Evolutionary conservation across 2,113 vertebrate genomes (phyloP).

Genomic region (Pseudopipra pipra): DNA sequence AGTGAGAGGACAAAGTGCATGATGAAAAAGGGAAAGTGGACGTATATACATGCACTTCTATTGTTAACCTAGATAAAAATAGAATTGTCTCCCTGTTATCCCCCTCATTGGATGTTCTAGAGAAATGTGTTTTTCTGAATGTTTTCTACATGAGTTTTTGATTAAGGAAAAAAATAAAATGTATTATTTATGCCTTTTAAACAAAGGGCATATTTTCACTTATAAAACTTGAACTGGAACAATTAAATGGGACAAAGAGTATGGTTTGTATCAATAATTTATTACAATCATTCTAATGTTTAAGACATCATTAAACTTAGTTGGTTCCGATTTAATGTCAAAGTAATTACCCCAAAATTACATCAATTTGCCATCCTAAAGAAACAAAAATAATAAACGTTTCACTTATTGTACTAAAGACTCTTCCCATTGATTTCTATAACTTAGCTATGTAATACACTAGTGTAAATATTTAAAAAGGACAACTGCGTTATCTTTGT

Average conservation of each 20-base stretch:
- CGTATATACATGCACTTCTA: not conserved
- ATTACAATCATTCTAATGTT: not conserved
- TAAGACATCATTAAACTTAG: constrained; percentile 5
- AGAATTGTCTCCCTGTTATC: not conserved
- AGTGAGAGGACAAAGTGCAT: not conserved
- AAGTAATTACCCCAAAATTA: constrained; percentile 39
- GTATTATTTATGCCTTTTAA: not conserved
- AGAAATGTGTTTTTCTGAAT: not conserved
- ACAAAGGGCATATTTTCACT: constrained; percentile 2
- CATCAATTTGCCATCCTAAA: not conserved
- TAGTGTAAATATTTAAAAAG: constrained; percentile 10
- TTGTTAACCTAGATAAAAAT: not conserved
- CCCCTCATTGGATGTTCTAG: not conserved
- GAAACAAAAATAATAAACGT: constrained; percentile 21
- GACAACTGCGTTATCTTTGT: not conserved
- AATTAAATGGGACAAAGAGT: constrained; percentile 10
- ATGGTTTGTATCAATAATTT: not conserved
- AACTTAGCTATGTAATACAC: not conserved
- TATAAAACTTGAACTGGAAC: not conserved
- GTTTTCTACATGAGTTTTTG: not conserved
- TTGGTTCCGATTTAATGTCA: constrained; percentile 12
- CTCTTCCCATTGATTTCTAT: not conserved
- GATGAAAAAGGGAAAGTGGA: not conserved
- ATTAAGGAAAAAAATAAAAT: not conserved
- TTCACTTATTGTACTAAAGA: not conserved